Evolutionary conservation across 2,797 vertebrate genomes (phyloP).

Genomic region (Glossophaga mutica): DNA sequence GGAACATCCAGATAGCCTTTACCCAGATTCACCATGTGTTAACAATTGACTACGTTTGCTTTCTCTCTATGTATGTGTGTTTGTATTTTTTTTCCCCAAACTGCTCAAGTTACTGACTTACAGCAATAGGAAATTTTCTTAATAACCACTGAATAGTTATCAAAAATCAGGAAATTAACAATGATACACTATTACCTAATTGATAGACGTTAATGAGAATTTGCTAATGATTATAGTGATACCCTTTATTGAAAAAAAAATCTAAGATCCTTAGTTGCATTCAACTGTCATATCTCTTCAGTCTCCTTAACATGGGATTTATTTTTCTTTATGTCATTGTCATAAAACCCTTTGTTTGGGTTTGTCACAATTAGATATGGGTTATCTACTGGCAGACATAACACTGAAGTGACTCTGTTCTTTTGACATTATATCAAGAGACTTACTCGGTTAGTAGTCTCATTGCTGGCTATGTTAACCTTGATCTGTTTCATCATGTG

Average conservation of each 20-base stretch:
- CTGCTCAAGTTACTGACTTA: background rate
- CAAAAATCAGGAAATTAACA: conserved; percentile 37
- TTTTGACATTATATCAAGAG: background rate
- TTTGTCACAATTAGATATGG: background rate
- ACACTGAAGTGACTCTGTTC: background rate
- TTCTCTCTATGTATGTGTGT: background rate
- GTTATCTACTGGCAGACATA: background rate
- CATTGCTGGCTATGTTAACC: background rate
- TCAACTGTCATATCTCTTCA: background rate
- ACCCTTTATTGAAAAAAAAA: background rate
- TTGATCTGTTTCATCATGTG: background rate
- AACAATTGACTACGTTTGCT: background rate
- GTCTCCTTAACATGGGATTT: background rate
- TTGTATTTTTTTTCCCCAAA: conserved; percentile 25
- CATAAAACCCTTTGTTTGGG: background rate
- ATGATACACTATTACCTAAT: background rate
- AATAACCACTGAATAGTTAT: background rate
- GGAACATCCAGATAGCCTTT: background rate
- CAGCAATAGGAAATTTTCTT: background rate
- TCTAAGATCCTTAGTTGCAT: background rate
- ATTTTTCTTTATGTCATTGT: background rate
- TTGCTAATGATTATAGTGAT: background rate
- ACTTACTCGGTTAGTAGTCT: background rate
- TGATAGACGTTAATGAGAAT: background rate
- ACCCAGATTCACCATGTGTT: background rate